phyloP scores from a whole-genome alignment of 2,888 invertebrate species.

The Torymus texanus region DNA sequence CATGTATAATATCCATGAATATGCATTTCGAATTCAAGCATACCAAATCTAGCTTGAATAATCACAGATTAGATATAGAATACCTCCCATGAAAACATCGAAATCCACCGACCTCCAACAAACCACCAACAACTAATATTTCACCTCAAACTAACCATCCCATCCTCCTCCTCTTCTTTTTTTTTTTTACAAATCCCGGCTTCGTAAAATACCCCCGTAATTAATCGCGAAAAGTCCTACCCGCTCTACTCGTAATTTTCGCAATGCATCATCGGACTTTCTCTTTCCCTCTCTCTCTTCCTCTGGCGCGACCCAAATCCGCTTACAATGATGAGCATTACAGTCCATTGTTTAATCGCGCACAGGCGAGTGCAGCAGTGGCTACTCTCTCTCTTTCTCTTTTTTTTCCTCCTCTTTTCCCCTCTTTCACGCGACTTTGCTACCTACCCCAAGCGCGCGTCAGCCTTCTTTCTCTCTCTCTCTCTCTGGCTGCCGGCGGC shows the following conservation, averaged over 20 bases:
- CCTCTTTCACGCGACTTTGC: not conserved
- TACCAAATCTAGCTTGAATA: not conserved
- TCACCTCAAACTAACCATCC: not conserved
- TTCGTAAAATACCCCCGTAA: constrained; percentile 25
- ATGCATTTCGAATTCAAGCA: not conserved
- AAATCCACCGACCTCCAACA: too few species aligned
- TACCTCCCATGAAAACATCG: too few species aligned
- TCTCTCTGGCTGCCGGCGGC: not conserved
- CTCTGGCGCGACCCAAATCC: constrained; percentile 41
- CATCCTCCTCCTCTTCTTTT: not conserved
- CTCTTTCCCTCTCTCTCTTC: not conserved
- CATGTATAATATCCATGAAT: not conserved
- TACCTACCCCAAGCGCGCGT: constrained; percentile 47
- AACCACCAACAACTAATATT: too few species aligned
- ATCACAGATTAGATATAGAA: too few species aligned
- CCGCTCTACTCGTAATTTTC: constrained; percentile 26
- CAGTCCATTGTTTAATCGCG: constrained; percentile 51
- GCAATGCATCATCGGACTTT: constrained; percentile 43
- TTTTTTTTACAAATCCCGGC: not conserved
- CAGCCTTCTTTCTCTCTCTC: not conserved
- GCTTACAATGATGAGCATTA: constrained; percentile 49
- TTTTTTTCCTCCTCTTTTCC: constrained; percentile 8
- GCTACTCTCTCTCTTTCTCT: not conserved
- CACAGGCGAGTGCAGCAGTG: not conserved
- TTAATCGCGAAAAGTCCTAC: constrained; percentile 37